These are phyloP conservation scores for Pogoniulus pusillus DNA, from an alignment of 2,797 vertebrate species.

Conservation along the genomic window DNA sequence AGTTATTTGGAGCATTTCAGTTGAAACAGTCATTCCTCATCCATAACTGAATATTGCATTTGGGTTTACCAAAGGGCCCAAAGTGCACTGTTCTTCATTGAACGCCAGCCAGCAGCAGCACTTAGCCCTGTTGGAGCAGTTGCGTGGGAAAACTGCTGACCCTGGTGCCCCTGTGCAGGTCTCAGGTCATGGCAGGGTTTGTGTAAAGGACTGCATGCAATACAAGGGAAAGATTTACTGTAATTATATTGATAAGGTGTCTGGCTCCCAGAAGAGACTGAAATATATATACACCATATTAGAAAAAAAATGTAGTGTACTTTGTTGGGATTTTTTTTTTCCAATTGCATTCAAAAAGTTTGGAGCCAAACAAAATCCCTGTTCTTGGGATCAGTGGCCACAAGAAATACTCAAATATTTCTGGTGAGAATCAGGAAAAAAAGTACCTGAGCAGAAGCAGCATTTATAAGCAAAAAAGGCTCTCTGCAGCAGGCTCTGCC, in stretches of 20 bases:
- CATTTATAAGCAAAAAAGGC: background rate
- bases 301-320: background rate
- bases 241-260: background rate
- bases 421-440: background rate
- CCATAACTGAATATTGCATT: background rate
- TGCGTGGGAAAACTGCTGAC: background rate
- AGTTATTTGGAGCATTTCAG: background rate
- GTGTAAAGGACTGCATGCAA: background rate
- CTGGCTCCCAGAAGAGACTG: background rate
- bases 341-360: background rate
- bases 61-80: background rate
- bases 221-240: conserved; percentile 7
- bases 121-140: background rate
- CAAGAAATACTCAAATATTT: background rate
- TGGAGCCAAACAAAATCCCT: background rate
- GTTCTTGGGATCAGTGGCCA: background rate
- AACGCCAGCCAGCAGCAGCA: background rate
- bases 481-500: background rate
- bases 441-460: background rate
- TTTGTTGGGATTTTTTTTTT: background rate
- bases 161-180: background rate
- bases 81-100: background rate
- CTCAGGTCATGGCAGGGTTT: background rate
- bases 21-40: background rate
- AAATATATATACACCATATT: background rate